Evolutionary conservation across 2,113 vertebrate genomes (phyloP), one percentile per base, ranked within the genome.

Genomic region (Pomatorhinus ruficollis): DNA sequence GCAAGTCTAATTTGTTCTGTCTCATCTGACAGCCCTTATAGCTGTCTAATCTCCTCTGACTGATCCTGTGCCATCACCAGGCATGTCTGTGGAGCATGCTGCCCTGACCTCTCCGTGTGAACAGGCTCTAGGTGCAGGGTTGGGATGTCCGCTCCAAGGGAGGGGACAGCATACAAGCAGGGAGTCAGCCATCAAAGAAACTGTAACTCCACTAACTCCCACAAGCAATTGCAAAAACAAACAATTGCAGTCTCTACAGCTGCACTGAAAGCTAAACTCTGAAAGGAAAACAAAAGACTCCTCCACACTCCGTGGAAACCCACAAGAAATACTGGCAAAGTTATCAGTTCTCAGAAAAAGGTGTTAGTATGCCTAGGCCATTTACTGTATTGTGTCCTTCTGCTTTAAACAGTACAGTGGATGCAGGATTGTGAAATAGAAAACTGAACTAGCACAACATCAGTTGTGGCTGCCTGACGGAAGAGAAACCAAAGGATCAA

Each of bases 1-100:
- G 12, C n/a, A 70, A 77, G 40, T 14, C 56, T 66, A n/a, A 77
- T 91, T 95, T 90, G 63, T 88, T 94, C 72, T 96, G 49, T 80
- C 61, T 77, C 65, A 10, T 84, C n/a, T 72, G 93, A 81, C 6
- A 30, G 64, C 27, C 40, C 44, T 53, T 44, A n/a, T 1, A 61
- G 75, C 27, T 4, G 1, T 10, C 23, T 83, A 37, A 53, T 45
- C 45, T 8, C 11, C 15, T 76, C 33, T 2, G 2, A 37, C 0
- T 75, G 52, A 65, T 71, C 37, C 33, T 0, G 1, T 4, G 35
- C 19, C 33, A 54, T 27, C 63, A 63, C 9, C 0, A 7, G 22
- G 17, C 35, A 27, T 2, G 21, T 44, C 56, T 65, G 31, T 42
- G 61, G 0, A 8, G 47, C 20, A 28, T 0, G 0, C 31, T 69